Conservation (phyloP, 2,113 vertebrate genomes). For the Thalassoma bifasciatum region DNA sequence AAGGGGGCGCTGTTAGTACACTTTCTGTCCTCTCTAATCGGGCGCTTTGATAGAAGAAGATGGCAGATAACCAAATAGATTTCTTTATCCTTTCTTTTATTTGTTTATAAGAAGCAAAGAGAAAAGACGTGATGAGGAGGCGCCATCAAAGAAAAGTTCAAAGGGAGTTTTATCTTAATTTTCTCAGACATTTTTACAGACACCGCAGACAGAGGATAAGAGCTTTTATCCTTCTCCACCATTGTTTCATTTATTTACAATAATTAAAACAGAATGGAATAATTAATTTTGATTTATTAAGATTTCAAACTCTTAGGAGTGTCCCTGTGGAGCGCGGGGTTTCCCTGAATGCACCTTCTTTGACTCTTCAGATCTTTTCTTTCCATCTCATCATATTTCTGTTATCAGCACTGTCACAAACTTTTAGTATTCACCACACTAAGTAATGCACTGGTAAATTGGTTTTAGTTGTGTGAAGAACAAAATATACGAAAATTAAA, state of each 20-base stretch:
- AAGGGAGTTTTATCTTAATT: neutral
- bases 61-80: neutral
- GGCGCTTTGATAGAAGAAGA: neutral
- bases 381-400: too few relatives aligned
- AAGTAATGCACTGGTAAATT: too few relatives aligned
- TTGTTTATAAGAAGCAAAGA: neutral
- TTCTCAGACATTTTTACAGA: too few relatives aligned
- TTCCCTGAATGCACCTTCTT: neutral
- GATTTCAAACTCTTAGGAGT: neutral
- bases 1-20: conserved; percentile 16
- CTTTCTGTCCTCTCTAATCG: too few relatives aligned
- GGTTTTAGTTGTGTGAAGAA: too few relatives aligned
- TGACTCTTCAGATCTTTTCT: neutral
- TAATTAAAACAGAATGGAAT: neutral
- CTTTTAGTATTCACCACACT: too few relatives aligned
- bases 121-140: neutral
- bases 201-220: conserved; percentile 1
- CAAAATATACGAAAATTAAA: too few relatives aligned
- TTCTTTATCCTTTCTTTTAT: too few relatives aligned
- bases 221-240: too few relatives aligned
- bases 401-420: too few relatives aligned
- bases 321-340: too few relatives aligned
- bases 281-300: neutral
- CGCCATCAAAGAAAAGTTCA: neutral
- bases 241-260: neutral